A percentile compares a stretch with the other conserved stretches of the same genome.
phyloP scores from a whole-genome alignment of 2,113 vertebrate species.

The Grammomys surdaster region DNA sequence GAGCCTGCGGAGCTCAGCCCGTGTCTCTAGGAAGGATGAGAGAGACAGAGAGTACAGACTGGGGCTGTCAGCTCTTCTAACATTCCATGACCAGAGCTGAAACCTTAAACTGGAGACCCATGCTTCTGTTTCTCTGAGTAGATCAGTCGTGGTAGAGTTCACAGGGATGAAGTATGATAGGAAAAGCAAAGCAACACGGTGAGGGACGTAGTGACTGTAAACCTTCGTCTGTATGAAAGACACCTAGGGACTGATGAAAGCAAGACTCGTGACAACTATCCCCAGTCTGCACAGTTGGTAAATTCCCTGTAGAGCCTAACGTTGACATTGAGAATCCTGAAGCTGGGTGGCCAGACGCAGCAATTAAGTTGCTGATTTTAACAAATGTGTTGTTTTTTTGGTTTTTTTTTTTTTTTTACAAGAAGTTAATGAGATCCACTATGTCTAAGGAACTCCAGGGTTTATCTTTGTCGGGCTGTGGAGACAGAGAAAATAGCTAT shows the following conservation, averaged over 20 bases:
- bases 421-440: constrained; percentile 1
- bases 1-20: neutral
- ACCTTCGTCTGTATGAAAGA: neutral
- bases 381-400: neutral
- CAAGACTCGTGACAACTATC: rapidly evolving
- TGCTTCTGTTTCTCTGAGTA: neutral
- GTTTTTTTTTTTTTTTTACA: neutral
- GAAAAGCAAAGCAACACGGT: neutral
- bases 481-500: neutral
- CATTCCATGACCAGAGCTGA: neutral
- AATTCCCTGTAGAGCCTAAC: neutral
- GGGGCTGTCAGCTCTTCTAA: neutral
- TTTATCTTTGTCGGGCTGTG: neutral
- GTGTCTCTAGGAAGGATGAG: neutral
- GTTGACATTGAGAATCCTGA: neutral
- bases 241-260: neutral
- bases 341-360: neutral
- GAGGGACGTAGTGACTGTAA: neutral
- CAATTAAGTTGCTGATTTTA: neutral
- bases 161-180: neutral
- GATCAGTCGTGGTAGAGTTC: neutral
- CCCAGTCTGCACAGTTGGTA: neutral
- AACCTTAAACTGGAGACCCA: neutral
- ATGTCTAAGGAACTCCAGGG: neutral
- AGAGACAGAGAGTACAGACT: neutral